These are phyloP conservation scores for Channa striata DNA, from an alignment of 2,797 vertebrate species.

Conservation along the genomic window DNA sequence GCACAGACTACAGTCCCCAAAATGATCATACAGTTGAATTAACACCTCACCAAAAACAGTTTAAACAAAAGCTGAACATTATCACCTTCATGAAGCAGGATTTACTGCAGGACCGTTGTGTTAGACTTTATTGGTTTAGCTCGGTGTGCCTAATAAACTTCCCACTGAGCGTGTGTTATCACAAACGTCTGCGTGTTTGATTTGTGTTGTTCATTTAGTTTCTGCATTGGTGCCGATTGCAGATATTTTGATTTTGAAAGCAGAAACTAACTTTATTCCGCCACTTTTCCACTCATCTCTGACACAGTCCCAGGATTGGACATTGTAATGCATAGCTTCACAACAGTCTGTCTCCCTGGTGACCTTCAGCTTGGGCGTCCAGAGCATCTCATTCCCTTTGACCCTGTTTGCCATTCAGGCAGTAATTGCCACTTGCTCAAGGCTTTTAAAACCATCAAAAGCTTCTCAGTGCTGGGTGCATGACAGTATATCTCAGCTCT, in stretches of 20 bases:
- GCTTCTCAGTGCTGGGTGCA: constrained; percentile 65
- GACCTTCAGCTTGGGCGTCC: constrained; percentile 69
- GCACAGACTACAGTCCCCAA: background rate
- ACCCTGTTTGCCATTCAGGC: constrained; percentile 77
- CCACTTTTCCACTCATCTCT: constrained; percentile 11
- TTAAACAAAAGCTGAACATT: too few species aligned
- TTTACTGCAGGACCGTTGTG: background rate
- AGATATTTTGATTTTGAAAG: constrained; percentile 13
- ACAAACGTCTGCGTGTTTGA: background rate
- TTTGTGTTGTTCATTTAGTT: background rate
- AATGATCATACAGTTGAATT: background rate
- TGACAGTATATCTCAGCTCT: constrained; percentile 75
- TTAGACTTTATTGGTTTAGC: background rate
- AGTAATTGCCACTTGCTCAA: constrained; percentile 78
- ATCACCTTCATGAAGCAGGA: background rate
- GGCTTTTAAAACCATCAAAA: constrained; percentile 80
- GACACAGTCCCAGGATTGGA: constrained; percentile 30
- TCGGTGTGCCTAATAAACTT: background rate
- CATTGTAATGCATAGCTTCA: constrained; percentile 56
- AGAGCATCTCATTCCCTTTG: constrained; percentile 66
- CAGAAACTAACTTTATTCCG: constrained; percentile 3
- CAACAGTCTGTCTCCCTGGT: constrained; percentile 46
- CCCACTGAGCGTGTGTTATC: background rate
- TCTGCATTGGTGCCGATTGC: constrained; percentile 7
- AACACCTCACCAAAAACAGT: too few species aligned